These are phyloP conservation scores for Riparia riparia DNA, from an alignment of 2,113 vertebrate genomes.

Conservation along the genomic window DNA sequence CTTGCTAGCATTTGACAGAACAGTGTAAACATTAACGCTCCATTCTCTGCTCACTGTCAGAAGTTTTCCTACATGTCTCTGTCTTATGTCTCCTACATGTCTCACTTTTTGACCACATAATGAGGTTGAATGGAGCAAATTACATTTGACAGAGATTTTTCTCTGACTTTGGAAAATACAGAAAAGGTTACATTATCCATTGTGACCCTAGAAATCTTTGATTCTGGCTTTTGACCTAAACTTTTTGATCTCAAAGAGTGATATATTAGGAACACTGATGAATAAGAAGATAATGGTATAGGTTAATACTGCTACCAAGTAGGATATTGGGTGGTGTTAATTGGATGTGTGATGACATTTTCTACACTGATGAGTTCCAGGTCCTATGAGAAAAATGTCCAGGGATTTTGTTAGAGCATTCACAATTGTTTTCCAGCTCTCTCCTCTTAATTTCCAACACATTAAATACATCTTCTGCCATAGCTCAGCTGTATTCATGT, in stretches of 20 bases:
- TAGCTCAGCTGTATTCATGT: neutral
- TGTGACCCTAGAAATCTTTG: slow-evolving; percentile 38
- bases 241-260: slow-evolving; percentile 12
- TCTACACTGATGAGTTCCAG: neutral
- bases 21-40: neutral
- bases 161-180: slow-evolving; percentile 30
- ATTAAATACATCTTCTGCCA: neutral
- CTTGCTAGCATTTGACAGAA: neutral
- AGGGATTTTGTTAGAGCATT: neutral
- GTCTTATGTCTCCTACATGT: neutral
- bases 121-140: slow-evolving; percentile 32
- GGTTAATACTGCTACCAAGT: neutral
- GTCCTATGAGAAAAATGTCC: neutral
- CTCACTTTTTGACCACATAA: slow-evolving; percentile 45
- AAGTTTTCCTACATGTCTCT: neutral
- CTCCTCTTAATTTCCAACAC: neutral
- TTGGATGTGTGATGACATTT: slow-evolving; percentile 26
- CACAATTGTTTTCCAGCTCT: neutral
- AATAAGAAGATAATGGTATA: slow-evolving; percentile 48
- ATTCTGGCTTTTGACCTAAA: slow-evolving; percentile 25
- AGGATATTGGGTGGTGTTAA: neutral
- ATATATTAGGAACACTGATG: neutral
- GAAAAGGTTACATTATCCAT: slow-evolving; percentile 21
- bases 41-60: neutral
- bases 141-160: slow-evolving; percentile 17